A percentile compares a stretch with the other conserved stretches of the same genome.
These are phyloP conservation scores for Prinia subflava DNA, from an alignment of 2,113 vertebrate genomes.

Conservation along the genomic window DNA sequence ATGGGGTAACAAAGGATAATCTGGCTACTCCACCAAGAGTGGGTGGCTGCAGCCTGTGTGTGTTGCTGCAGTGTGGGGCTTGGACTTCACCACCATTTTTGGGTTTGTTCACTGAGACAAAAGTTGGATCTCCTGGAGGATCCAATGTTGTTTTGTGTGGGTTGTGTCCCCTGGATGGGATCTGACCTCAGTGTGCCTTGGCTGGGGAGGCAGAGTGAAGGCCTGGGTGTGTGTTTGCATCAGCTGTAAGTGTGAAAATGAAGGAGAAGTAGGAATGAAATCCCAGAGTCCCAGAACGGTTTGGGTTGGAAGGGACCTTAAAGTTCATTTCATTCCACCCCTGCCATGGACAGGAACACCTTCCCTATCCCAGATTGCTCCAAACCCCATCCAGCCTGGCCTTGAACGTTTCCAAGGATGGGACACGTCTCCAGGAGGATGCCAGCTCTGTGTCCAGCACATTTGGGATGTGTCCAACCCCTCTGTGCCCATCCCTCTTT, in stretches of 20 bases:
- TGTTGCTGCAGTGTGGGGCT: accelerated
- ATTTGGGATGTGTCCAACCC: background rate
- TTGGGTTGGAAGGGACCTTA: background rate
- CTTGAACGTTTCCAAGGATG: background rate
- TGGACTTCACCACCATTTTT: background rate
- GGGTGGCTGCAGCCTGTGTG: background rate
- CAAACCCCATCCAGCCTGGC: accelerated
- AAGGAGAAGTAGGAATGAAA: background rate
- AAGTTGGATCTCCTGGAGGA: background rate
- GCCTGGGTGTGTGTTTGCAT: background rate
- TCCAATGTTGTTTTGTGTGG: background rate
- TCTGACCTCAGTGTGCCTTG: background rate
- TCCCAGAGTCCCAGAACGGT: background rate
- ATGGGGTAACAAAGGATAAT: background rate
- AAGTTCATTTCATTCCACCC: background rate
- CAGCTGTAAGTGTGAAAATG: background rate
- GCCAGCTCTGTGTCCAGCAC: background rate
- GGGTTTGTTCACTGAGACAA: background rate
- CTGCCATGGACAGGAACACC: background rate
- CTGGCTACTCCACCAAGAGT: background rate
- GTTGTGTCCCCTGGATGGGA: background rate
- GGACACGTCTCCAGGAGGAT: background rate
- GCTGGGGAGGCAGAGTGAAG: background rate
- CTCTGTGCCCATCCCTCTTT: background rate
- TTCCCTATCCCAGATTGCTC: background rate